A percentile compares a stretch with the other conserved stretches of the same genome.
Conservation (phyloP, 35 echinoderm and acorn worm species). For the Eucidaris tribuloides region DNA sequence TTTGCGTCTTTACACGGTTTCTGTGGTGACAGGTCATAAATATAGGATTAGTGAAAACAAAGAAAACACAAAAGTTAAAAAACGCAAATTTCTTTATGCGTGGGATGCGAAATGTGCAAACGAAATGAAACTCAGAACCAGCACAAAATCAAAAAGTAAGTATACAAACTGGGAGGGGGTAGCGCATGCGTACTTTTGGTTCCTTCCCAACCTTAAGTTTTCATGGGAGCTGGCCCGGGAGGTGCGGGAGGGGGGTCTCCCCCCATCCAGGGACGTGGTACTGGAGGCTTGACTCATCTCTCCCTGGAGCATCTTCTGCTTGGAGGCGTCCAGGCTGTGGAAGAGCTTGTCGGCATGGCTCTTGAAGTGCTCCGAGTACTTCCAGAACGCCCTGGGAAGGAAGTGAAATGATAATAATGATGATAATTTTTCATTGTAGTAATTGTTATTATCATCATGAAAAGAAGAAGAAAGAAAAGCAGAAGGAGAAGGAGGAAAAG, state of each 20-base stretch:
- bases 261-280: slow-evolving; percentile 57
- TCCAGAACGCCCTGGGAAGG: slow-evolving; percentile 90
- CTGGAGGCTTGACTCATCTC: slow-evolving; percentile 87
- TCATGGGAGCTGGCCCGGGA: slow-evolving; percentile 71
- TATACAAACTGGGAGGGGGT: too few species aligned
- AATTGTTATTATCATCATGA: too few species aligned
- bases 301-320: slow-evolving; percentile 92
- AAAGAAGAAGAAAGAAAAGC: too few species aligned
- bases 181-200: slow-evolving; percentile 8
- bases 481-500: too few species aligned
- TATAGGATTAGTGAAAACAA: neutral
- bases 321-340: slow-evolving; percentile 69
- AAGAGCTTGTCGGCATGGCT: slow-evolving; percentile 82
- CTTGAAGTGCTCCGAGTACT: slow-evolving; percentile 91
- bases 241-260: slow-evolving; percentile 15
- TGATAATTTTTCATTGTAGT: neutral
- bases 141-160: slow-evolving; percentile 5
- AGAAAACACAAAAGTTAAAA: neutral
- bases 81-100: neutral
- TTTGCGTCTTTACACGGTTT: too few species aligned
- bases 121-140: too few species aligned
- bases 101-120: slow-evolving; percentile 11
- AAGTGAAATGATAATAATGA: neutral
- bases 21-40: too few species aligned
- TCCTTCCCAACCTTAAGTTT: slow-evolving; percentile 71